Evolutionary conservation across 2,888 invertebrate genomes (phyloP), one percentile per base, ranked within the genome.

Genomic region (Dryobotodes eremita): DNA sequence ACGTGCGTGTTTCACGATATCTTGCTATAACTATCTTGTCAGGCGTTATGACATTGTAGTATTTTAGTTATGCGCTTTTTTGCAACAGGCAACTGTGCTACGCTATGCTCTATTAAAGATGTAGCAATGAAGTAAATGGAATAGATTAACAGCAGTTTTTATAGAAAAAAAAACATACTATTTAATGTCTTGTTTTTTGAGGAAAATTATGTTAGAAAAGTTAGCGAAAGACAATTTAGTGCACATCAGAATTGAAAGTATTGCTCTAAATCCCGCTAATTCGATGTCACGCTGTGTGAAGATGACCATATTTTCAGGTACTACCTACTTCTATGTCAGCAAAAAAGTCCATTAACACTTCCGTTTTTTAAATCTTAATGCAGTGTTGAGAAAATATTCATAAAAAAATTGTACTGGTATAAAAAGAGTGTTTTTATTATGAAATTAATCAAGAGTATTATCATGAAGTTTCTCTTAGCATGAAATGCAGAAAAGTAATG

Each of bases 21-120:
- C 62, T 74, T 85, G 85, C 88, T 69, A 64, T 57, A 64, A 64
- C 26, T 50, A 74, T 80, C 65, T 15, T 66, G 59, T 75, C 79
- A 88, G 88, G 88, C 87, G 89, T 75, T 82, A 73, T 59, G 61
- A 79, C 65, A 77, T 75, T 70, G 13, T 71, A 79, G 53, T 31
- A 57, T 65, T 75, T 48, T 73, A 66, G 57, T 36, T 78, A 78
- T 71, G 76, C 72, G 42, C 7, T 77, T 82, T 83, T 88, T 83
- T 80, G 76, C 80, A 76, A 72, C 50, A 10, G 11, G 23, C 61
- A 77, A 84, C 84, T 82, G 82, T 74, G 64, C 13, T 80, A 61
- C 55, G 80, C 61, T 48, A 76, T 68, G 87, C 86, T 86, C 88
- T 87, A 88, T 75, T 87, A 71, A 86, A 77, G 78, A 82, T 77